Evolutionary conservation across 1,140 invertebrate species (phyloP).

Genomic region (Eriocheir sinensis): DNA sequence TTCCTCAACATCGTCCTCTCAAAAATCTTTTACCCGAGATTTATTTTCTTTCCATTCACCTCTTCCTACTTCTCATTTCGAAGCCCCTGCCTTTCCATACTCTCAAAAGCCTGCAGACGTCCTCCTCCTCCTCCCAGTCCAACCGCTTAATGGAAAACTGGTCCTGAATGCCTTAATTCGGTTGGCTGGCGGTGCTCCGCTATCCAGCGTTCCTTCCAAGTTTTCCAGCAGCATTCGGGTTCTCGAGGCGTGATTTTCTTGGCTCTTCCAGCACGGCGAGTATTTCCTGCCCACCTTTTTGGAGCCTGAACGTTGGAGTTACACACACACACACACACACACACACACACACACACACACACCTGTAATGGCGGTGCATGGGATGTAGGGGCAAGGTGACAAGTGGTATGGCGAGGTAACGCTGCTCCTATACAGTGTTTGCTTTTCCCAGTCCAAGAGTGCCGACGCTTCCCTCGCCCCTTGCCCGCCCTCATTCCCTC

Average conservation of each 20-base stretch:
- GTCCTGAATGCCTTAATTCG: slow-evolving; percentile 24
- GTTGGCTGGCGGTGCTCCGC: neutral
- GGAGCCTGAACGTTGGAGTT: neutral
- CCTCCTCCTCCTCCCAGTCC: neutral
- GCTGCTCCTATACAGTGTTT: neutral
- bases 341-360: neutral
- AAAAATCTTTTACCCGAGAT: neutral
- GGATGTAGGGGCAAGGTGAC: neutral
- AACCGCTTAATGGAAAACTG: slow-evolving; percentile 24
- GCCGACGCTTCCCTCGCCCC: neutral
- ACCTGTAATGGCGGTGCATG: neutral
- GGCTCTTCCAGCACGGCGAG: neutral
- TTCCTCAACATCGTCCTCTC: neutral
- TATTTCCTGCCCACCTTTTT: neutral
- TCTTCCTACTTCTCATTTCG: slow-evolving; percentile 7
- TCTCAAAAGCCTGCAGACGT: too few relatives aligned
- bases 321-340: too few relatives aligned
- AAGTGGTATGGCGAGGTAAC: neutral
- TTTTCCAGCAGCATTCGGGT: neutral
- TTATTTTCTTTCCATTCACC: neutral
- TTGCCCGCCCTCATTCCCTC: neutral
- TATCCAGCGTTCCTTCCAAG: neutral
- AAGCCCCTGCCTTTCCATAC: neutral
- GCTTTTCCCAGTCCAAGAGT: slow-evolving; percentile 11
- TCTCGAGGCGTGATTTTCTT: neutral